phyloP scores from a whole-genome alignment of 2,113 vertebrate species.

The Myrmecophaga tridactyla region DNA sequence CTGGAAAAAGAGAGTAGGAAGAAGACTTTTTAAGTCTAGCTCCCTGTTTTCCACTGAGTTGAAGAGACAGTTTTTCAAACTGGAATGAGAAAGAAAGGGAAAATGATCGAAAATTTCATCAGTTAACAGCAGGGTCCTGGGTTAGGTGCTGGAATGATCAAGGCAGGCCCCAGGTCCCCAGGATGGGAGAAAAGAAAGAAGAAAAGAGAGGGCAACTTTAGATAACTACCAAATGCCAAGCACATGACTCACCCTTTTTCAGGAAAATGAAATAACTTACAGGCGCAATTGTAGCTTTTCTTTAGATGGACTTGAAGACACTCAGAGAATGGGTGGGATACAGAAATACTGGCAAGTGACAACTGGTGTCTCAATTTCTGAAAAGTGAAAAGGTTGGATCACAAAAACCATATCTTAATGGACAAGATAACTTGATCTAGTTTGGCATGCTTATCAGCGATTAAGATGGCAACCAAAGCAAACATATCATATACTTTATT shows the following conservation, averaged over 20 bases:
- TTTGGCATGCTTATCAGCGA: neutral
- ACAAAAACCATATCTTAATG: neutral
- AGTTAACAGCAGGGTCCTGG: neutral
- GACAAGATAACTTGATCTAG: neutral
- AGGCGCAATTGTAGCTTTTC: neutral
- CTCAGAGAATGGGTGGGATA: neutral
- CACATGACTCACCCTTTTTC: neutral
- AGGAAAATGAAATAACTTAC: constrained; percentile 12
- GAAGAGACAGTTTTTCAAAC: neutral
- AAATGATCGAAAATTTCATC: neutral
- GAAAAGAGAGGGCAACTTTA: neutral
- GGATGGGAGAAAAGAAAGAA: neutral
- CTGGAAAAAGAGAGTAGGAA: neutral
- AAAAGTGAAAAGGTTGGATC: neutral
- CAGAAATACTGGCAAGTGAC: neutral
- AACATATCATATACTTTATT: neutral
- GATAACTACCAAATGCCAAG: neutral
- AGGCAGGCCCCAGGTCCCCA: neutral
- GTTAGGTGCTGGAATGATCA: neutral
- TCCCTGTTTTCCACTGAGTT: neutral
- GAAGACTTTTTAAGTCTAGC: neutral
- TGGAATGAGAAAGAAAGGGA: neutral
- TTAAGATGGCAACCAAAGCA: neutral
- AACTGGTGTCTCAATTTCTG: neutral
- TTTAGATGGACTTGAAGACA: neutral